These are phyloP conservation scores for Chaetodon trifasciatus DNA, from an alignment of 2,797 vertebrate genomes.

Conservation along the genomic window DNA sequence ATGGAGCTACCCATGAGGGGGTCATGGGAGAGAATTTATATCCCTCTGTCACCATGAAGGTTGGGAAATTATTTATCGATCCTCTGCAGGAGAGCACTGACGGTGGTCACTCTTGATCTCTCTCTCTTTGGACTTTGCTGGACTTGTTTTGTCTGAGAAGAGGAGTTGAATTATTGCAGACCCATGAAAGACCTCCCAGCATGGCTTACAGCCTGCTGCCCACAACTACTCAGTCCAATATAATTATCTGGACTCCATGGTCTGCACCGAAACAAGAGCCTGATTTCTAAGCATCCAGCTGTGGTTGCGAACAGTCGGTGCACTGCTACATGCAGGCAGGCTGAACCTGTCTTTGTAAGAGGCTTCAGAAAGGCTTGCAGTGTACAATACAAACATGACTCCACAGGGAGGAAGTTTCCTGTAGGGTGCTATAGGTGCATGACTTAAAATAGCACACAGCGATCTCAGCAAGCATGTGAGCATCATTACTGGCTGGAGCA, in stretches of 20 bases:
- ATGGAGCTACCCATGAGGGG: conserved; percentile 44
- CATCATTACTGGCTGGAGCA: conserved; percentile 20
- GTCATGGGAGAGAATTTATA: conserved; percentile 50
- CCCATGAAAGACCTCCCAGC: conserved; percentile 38
- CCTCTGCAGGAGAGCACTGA: conserved; percentile 35
- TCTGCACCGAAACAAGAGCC: background rate
- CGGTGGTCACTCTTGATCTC: conserved; percentile 50
- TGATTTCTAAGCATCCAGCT: conserved; percentile 37
- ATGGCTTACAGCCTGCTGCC: conserved; percentile 24
- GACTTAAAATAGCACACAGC: conserved; percentile 53
- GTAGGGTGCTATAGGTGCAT: conserved; percentile 35
- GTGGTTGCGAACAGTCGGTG: conserved; percentile 11
- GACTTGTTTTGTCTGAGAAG: conserved; percentile 37
- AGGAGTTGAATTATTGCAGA: conserved; percentile 47
- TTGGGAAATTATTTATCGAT: conserved; percentile 76
- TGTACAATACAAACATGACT: conserved; percentile 11
- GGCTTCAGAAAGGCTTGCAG: background rate
- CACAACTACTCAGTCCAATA: background rate
- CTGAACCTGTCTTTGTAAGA: conserved; percentile 6
- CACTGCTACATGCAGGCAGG: background rate
- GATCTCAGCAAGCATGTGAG: conserved; percentile 7
- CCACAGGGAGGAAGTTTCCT: conserved; percentile 40
- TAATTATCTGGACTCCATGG: conserved; percentile 2
- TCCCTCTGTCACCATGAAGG: conserved; percentile 54
- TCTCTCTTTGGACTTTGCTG: conserved; percentile 21